Evolutionary conservation across 2,888 invertebrate species (phyloP).

Genomic region (Tanytarsus gracilentus): DNA sequence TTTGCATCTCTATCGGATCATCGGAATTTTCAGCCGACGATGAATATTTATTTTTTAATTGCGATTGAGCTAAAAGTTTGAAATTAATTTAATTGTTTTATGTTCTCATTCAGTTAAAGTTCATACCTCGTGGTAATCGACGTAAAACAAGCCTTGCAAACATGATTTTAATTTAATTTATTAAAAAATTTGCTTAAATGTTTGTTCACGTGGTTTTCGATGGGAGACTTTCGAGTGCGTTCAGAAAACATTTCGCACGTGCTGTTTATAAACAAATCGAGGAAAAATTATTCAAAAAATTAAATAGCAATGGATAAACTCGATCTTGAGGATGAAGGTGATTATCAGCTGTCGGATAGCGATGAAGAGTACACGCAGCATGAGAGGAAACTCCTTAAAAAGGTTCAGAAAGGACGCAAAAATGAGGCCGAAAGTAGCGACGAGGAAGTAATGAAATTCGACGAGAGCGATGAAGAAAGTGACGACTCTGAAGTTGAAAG

Average conservation of each 20-base stretch:
- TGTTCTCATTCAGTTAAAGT: too few relatives aligned
- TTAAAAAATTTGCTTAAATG: too few relatives aligned
- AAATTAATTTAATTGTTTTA: too few relatives aligned
- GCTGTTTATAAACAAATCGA: neutral
- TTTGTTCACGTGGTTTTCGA: too few relatives aligned
- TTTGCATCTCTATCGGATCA: conserved; percentile 51
- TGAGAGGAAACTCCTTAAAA: conserved; percentile 54
- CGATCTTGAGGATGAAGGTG: conserved; percentile 37
- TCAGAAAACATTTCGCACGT: neutral
- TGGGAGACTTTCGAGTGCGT: too few relatives aligned
- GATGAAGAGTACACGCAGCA: conserved; percentile 62
- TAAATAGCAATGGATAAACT: conserved; percentile 36
- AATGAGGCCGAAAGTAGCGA: conserved; percentile 48
- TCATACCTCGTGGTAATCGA: too few relatives aligned
- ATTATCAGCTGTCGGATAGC: conserved; percentile 59
- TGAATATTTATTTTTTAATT: neutral
- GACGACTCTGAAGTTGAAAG: conserved; percentile 45
- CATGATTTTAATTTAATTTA: too few relatives aligned
- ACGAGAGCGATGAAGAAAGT: conserved; percentile 41
- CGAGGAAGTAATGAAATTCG: conserved; percentile 56
- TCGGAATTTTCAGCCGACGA: conserved; percentile 32
- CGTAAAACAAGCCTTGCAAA: too few relatives aligned
- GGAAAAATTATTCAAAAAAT: neutral
- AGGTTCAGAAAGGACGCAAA: conserved; percentile 49
- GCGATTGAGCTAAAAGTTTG: too few relatives aligned